Evolutionary conservation across 2,888 invertebrate genomes (phyloP).

Genomic region (Drosophila infuscata): DNA sequence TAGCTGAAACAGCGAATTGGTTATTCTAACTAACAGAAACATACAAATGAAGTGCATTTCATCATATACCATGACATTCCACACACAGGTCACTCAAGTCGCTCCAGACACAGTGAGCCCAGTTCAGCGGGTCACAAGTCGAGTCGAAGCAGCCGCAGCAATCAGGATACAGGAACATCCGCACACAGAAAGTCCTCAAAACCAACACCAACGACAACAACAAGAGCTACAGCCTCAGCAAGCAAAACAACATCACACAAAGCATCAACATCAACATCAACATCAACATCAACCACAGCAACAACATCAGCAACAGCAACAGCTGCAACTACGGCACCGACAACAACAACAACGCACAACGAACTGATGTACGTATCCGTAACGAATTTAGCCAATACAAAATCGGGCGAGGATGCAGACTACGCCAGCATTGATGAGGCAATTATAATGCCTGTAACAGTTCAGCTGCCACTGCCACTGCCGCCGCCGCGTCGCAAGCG

Average conservation of each 20-base stretch:
- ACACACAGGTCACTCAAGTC: slow-evolving; percentile 82
- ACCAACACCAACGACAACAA: slow-evolving; percentile 25
- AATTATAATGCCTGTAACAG: slow-evolving; percentile 10
- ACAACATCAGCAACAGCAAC: slow-evolving; percentile 29
- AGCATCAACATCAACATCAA: slow-evolving; percentile 43
- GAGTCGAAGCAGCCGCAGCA: slow-evolving; percentile 46
- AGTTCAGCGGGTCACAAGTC: slow-evolving; percentile 52
- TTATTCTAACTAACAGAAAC: slow-evolving; percentile 19
- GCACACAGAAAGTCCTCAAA: slow-evolving; percentile 56
- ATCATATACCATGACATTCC: slow-evolving; percentile 14
- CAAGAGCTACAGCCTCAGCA: slow-evolving; percentile 47
- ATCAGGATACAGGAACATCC: slow-evolving; percentile 46
- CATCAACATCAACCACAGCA: slow-evolving; percentile 36
- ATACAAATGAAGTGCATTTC: slow-evolving; percentile 8
- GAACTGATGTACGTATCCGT: slow-evolving; percentile 85
- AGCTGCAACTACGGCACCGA: slow-evolving; percentile 34
- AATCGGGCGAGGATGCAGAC: slow-evolving; percentile 57
- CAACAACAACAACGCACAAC: slow-evolving; percentile 67
- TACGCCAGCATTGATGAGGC: slow-evolving; percentile 71
- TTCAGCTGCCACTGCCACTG: slow-evolving; percentile 38
- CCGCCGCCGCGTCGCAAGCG: slow-evolving; percentile 84
- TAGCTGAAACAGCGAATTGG: slow-evolving; percentile 27
- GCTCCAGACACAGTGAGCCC: slow-evolving; percentile 74
- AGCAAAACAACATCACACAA: slow-evolving; percentile 54
- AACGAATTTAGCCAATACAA: slow-evolving; percentile 80